phyloP scores from a whole-genome alignment of 2,888 invertebrate genomes.

The Cotesia congregata region DNA sequence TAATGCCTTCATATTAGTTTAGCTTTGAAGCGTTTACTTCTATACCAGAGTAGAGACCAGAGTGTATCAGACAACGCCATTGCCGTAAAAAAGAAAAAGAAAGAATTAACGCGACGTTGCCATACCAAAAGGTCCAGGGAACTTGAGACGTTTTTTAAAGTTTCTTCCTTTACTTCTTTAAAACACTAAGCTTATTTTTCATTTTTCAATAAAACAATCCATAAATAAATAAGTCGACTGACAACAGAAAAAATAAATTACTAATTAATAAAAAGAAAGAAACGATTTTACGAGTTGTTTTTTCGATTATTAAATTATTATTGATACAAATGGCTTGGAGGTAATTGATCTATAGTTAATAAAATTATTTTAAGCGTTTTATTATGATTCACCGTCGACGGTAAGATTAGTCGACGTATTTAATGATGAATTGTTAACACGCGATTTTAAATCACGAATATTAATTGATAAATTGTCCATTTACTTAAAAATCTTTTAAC shows the following conservation, averaged over 20 bases:
- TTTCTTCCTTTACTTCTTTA: slow-evolving; percentile 37
- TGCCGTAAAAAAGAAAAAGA: slow-evolving; percentile 23
- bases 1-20: slow-evolving; percentile 40
- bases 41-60: slow-evolving; percentile 8
- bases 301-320: slow-evolving; percentile 59
- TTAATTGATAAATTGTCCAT: slow-evolving; percentile 54
- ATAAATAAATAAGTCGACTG: neutral
- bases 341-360: neutral
- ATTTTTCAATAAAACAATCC: slow-evolving; percentile 6
- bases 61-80: slow-evolving; percentile 27
- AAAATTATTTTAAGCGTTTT: slow-evolving; percentile 1
- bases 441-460: neutral
- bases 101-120: slow-evolving; percentile 60
- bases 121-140: slow-evolving; percentile 55
- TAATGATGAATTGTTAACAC: neutral
- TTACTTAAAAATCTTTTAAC: neutral
- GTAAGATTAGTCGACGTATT: neutral
- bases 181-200: neutral
- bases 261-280: neutral
- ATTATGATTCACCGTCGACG: neutral
- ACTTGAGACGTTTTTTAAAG: slow-evolving; percentile 63
- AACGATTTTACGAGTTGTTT: slow-evolving; percentile 47
- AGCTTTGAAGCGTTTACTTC: slow-evolving; percentile 39
- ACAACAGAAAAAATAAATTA: neutral
- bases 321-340: neutral